Conservation (phyloP, 2,888 invertebrate genomes). For the Drosophila siamana region DNA sequence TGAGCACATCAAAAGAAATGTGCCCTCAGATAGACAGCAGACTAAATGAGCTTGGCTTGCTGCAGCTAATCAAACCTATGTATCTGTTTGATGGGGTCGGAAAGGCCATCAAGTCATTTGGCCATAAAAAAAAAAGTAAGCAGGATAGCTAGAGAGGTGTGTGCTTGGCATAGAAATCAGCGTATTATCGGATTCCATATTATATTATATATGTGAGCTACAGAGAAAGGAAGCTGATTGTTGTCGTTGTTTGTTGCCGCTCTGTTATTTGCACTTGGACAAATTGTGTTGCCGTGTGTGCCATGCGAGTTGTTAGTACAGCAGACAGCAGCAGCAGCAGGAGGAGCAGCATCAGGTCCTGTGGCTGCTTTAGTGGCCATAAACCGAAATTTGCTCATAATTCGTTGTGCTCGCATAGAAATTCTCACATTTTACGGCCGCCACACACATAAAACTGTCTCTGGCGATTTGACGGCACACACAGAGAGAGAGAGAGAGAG, state of each 20-base stretch:
- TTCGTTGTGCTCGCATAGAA: conserved; percentile 64
- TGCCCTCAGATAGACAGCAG: background rate
- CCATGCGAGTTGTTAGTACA: conserved; percentile 6
- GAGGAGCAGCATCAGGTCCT: conserved; percentile 22
- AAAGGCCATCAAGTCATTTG: background rate
- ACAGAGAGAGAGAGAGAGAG: conserved; percentile 5
- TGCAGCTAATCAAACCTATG: background rate
- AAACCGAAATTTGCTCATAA: conserved; percentile 77
- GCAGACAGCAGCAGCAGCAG: background rate
- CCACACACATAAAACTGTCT: conserved; percentile 70
- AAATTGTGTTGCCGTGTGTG: conserved; percentile 44
- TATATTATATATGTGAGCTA: conserved; percentile 4
- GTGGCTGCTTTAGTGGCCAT: conserved; percentile 69
- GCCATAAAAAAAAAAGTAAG: background rate
- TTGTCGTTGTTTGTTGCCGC: conserved; percentile 1
- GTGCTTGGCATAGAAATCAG: conserved; percentile 17
- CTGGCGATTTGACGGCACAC: conserved; percentile 57
- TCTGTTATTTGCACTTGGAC: conserved; percentile 62
- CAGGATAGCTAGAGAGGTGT: background rate
- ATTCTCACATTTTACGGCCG: conserved; percentile 69
- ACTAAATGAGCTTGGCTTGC: background rate
- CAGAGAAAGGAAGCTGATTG: background rate
- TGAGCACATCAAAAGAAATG: background rate
- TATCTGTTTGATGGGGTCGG: background rate
- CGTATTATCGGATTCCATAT: conserved; percentile 26